phyloP scores from a whole-genome alignment of 2,797 vertebrate genomes.

The Gallinago nigripennis region DNA sequence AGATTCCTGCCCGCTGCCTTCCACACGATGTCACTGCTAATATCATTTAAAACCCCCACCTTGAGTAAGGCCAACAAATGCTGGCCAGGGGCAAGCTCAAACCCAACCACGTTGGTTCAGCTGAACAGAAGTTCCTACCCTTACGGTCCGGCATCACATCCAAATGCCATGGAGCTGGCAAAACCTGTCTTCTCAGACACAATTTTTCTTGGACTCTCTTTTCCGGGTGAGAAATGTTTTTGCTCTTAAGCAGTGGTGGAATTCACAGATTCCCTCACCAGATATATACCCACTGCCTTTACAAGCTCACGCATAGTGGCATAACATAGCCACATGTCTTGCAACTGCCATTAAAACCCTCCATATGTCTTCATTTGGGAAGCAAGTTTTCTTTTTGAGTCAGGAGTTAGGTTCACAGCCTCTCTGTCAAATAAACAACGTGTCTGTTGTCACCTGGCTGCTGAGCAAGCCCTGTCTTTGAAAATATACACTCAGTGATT shows the following conservation, averaged over 20 bases:
- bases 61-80: not conserved
- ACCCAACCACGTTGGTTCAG: not conserved
- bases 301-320: not conserved
- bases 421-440: slow-evolving; percentile 48
- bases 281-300: not conserved
- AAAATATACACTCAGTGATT: slow-evolving; percentile 41
- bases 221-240: not conserved
- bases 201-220: not conserved
- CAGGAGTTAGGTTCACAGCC: slow-evolving; percentile 53
- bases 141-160: not conserved
- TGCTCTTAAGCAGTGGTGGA: not conserved
- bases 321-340: slow-evolving; percentile 34
- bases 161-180: accelerated
- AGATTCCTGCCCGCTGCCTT: not conserved
- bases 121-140: not conserved
- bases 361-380: slow-evolving; percentile 32
- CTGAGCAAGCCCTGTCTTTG: slow-evolving; percentile 53
- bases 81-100: not conserved
- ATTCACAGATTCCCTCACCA: not conserved
- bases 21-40: not conserved
- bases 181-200: not conserved
- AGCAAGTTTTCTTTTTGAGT: slow-evolving; percentile 38
- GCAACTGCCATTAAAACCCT: slow-evolving; percentile 36
- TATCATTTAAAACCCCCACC: not conserved
- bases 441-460: slow-evolving; percentile 39